Conservation (phyloP, 37 sponge, comb jelly and placozoan genomes). For the Theonella swinhoei region DNA sequence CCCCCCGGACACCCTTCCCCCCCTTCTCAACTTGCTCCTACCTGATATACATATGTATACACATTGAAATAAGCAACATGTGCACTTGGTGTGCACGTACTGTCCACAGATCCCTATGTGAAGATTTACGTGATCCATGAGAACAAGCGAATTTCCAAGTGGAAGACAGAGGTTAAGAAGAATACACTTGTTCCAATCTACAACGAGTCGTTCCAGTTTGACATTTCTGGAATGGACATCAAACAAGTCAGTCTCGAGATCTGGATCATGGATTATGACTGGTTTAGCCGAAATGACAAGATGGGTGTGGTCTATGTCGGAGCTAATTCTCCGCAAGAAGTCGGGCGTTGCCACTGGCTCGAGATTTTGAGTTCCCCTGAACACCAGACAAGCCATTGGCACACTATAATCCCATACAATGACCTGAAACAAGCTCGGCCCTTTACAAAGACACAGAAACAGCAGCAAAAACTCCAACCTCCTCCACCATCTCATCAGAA, state of each 20-base stretch:
- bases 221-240: slow-evolving; percentile 29
- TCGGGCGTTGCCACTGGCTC: slow-evolving; percentile 48
- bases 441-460: not conserved
- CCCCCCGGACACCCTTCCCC: no score
- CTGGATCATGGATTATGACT: slow-evolving; percentile 50
- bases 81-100: no score
- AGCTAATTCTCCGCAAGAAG: not conserved
- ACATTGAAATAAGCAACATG: no score
- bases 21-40: no score
- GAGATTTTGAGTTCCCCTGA: slow-evolving; percentile 32
- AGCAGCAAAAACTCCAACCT: not conserved
- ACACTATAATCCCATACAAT: slow-evolving; percentile 4
- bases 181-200: slow-evolving; percentile 59
- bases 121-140: slow-evolving; percentile 50
- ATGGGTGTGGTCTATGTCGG: slow-evolving; percentile 48
- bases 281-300: slow-evolving; percentile 25
- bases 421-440: not conserved
- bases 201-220: slow-evolving; percentile 76
- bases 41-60: no score
- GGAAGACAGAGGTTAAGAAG: slow-evolving; percentile 62
- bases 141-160: slow-evolving; percentile 35
- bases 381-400: slow-evolving; percentile 48
- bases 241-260: slow-evolving; percentile 13
- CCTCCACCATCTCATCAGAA: not conserved
- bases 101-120: slow-evolving; percentile 79